Evolutionary conservation across 2,113 vertebrate genomes (phyloP).

Genomic region (Gnathonemus echidnorhynchus): DNA sequence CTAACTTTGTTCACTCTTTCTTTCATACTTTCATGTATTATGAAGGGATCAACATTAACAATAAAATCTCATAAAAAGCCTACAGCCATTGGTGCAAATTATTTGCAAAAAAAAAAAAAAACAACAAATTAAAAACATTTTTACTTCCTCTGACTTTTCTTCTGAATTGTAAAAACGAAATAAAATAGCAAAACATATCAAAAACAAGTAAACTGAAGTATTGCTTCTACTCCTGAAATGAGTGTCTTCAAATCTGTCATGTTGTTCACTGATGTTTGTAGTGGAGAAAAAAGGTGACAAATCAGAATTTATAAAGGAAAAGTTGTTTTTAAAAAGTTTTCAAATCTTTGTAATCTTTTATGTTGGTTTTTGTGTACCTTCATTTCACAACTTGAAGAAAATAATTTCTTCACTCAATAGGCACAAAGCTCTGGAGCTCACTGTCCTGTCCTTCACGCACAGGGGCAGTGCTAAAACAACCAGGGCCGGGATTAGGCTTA

Average conservation of each 20-base stretch:
- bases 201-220: neutral
- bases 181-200: neutral
- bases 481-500: neutral
- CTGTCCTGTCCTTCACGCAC: neutral
- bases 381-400: neutral
- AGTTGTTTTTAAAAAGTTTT: neutral
- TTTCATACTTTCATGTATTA: neutral
- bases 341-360: neutral
- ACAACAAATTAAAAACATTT: neutral
- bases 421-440: neutral
- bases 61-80: neutral
- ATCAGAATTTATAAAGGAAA: neutral
- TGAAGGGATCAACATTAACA: neutral
- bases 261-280: neutral
- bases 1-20: neutral
- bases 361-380: neutral
- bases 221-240: neutral
- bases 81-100: neutral
- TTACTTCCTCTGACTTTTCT: slow-evolving; percentile 13
- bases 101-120: neutral
- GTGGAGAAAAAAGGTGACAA: neutral
- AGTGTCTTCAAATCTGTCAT: neutral
- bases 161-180: slow-evolving; percentile 9
- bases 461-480: neutral
- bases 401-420: neutral